phyloP scores from a whole-genome alignment of 2,797 vertebrate genomes.

The Falco concolor region DNA sequence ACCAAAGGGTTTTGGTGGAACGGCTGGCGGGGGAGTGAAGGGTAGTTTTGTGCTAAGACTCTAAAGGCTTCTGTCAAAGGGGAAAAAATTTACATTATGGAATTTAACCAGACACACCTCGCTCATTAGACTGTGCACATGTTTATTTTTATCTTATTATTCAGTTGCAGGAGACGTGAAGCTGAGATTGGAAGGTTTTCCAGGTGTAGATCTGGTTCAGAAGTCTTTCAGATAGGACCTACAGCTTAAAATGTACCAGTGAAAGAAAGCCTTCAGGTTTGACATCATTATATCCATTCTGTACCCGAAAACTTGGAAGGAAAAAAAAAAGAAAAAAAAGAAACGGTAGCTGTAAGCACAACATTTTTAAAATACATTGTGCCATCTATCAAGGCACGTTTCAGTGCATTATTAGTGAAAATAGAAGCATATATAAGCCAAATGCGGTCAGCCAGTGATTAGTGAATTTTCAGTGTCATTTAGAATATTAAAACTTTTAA shows the following conservation, averaged over 20 bases:
- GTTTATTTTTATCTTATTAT: conserved; percentile 33
- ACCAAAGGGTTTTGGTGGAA: not conserved
- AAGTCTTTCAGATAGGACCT: not conserved
- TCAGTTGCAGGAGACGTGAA: not conserved
- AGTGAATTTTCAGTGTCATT: not conserved
- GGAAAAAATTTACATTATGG: not conserved
- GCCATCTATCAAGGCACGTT: not conserved
- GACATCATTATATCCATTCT: not conserved
- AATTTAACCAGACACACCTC: conserved; percentile 10
- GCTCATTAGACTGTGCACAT: not conserved
- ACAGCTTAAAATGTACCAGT: not conserved
- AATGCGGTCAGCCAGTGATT: not conserved
- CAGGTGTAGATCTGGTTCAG: not conserved
- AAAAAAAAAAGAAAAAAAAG: not conserved
- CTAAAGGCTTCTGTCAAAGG: not conserved
- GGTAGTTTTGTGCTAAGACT: conserved; percentile 19
- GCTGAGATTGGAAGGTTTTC: not conserved
- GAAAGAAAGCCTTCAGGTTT: not conserved
- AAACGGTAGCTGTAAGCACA: not conserved
- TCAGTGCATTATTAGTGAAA: not conserved
- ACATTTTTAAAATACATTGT: not conserved
- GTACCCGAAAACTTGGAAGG: not conserved
- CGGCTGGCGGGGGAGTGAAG: not conserved
- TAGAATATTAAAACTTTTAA: not conserved
- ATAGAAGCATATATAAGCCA: not conserved